Base-by-base conservation (phyloP, 2,888 invertebrate genomes). In the Noctua janthe region DNA sequence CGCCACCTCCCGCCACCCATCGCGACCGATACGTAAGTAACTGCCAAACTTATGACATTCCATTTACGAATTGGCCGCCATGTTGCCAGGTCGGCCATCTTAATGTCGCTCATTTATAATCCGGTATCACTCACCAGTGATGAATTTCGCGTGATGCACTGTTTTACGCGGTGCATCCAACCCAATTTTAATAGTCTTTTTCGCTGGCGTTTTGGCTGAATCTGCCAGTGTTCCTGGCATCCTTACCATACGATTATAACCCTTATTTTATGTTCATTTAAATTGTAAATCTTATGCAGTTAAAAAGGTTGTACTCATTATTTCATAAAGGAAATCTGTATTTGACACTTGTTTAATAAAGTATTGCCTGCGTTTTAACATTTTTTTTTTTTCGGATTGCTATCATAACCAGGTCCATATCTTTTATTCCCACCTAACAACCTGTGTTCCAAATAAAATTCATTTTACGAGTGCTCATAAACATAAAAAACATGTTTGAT, bases 11-110 rank as follows among this genome's bases (percentile, higher is more conserved):
- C 94, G 94, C 94, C 93, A 93, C 93, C 93, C 87, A 90, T 92
- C 89, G 92, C 91, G 93, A 91, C 94, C 92, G 93, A 87, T 84
- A 87, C 91, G 90, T 88, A 90, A 90, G 93, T 93, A 94, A 96
- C 95, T 96, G 97, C 97, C 97, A 97, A 96, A 96, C 96, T 96
- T 96, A 95, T 96, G 94, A 95, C 95, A 96, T 96, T 93, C 96
- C 96, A 94, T 95, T 95, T 95, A 92, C 91, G 93, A 94, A 94
- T 93, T 92, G 91, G 88, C 91, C 92, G 93, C 92, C 92, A 93
- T 94, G 93, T 93, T 93, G 94, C 93, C 94, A 94, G 94, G 93
- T 71, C 88, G 86, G 91, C 91, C 92, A 92, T 92, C 88, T 91
- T 92, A 89, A 17, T 75, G 73, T 83, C 78, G 81, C 83, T 89